Conservation (phyloP, 1,140 invertebrate species). For the Pseudachorutes palmiensis region DNA sequence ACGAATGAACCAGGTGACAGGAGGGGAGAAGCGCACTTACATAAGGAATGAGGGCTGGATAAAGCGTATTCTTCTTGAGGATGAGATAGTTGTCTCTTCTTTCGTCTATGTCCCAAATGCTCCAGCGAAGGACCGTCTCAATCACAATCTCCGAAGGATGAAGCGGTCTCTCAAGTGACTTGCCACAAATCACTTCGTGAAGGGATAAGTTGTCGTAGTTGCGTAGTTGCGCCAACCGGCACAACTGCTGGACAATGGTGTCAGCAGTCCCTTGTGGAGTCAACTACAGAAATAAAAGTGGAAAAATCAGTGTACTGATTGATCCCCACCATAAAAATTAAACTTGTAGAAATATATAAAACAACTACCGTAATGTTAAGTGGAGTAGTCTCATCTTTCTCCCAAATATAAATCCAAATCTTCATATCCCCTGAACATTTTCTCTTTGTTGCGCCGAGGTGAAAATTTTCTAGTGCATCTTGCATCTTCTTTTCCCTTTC, state of each 20-base stretch:
- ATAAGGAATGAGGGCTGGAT: constrained; percentile 47
- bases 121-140: constrained; percentile 61
- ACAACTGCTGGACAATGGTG: constrained; percentile 26
- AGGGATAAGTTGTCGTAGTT: constrained; percentile 53
- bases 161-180: constrained; percentile 60
- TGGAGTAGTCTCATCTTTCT: constrained; percentile 34
- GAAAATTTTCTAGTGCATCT: constrained; percentile 58
- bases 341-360: no score
- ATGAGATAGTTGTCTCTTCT: constrained; percentile 70
- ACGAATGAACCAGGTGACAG: background rate
- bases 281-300: constrained; percentile 47
- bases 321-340: background rate
- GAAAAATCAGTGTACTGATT: constrained; percentile 1
- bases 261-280: constrained; percentile 62
- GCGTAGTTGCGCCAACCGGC: constrained; percentile 2
- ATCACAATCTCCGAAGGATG: constrained; percentile 69
- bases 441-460: constrained; percentile 49
- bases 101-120: constrained; percentile 70
- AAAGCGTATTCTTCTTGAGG: constrained; percentile 51
- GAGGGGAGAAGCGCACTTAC: constrained; percentile 40
- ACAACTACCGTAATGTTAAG: constrained; percentile 37
- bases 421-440: constrained; percentile 68
- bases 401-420: constrained; percentile 62
- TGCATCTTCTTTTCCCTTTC: constrained; percentile 62
- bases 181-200: constrained; percentile 65